These are phyloP conservation scores for Parochlus steinenii DNA, from an alignment of 2,888 invertebrate species.

Conservation along the genomic window DNA sequence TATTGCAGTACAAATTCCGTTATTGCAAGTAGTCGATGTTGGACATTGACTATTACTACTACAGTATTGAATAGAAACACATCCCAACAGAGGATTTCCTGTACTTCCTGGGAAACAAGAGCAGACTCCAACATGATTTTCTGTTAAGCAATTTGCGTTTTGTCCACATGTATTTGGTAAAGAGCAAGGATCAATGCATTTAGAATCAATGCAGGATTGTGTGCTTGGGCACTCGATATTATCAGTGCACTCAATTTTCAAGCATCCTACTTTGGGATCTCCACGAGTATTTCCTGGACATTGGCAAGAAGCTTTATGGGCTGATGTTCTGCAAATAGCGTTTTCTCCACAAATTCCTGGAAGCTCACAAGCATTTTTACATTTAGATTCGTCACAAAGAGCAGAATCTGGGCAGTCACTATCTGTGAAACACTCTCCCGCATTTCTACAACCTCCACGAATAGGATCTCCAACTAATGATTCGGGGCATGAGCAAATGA, in stretches of 20 bases:
- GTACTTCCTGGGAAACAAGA: conserved; percentile 70
- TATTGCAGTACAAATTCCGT: conserved; percentile 59
- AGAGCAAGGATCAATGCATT: conserved; percentile 67
- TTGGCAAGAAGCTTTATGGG: conserved; percentile 54
- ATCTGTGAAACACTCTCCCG: conserved; percentile 67
- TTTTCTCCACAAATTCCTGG: conserved; percentile 51
- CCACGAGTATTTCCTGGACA: conserved; percentile 62
- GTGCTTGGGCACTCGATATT: conserved; percentile 56
- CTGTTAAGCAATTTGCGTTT: conserved; percentile 56
- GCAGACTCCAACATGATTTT: conserved; percentile 67
- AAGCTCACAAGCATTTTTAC: conserved; percentile 59
- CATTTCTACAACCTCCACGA: conserved; percentile 56
- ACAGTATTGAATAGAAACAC: conserved; percentile 69
- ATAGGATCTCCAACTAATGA: conserved; percentile 65
- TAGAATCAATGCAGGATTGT: conserved; percentile 60
- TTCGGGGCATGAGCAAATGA: conserved; percentile 56
- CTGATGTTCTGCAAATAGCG: conserved; percentile 52
- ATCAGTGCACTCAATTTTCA: conserved; percentile 57
- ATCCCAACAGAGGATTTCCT: conserved; percentile 73
- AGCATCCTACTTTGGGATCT: conserved; percentile 55
- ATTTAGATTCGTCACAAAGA: conserved; percentile 55
- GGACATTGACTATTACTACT: conserved; percentile 65
- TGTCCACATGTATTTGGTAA: conserved; percentile 68
- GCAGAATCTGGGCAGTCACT: conserved; percentile 64
- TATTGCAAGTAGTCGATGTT: conserved; percentile 65